phyloP scores from a whole-genome alignment of 2,797 vertebrate genomes.

The Kryptopterus vitreolus region DNA sequence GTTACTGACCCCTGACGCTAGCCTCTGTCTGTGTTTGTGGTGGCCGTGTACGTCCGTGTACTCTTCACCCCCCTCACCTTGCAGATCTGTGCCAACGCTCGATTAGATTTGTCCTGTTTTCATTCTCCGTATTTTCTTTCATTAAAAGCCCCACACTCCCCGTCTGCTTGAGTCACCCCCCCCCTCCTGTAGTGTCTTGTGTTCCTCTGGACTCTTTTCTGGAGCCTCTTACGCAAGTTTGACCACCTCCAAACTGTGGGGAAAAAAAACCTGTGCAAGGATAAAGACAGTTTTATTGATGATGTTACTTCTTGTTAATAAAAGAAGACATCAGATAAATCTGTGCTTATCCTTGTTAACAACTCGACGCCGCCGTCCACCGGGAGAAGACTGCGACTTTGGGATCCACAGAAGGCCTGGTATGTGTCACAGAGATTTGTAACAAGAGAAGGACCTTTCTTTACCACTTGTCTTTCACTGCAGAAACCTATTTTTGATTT shows the following conservation, averaged over 20 bases:
- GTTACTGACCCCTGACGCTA: conserved; percentile 54
- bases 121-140: conserved; percentile 33
- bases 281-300: conserved; percentile 85
- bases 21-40: conserved; percentile 68
- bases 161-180: conserved; percentile 57
- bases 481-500: background rate
- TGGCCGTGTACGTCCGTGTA: conserved; percentile 61
- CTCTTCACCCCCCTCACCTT: conserved; percentile 29
- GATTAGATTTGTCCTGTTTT: conserved; percentile 38
- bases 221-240: conserved; percentile 22
- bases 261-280: conserved; percentile 75
- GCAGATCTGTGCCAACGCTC: conserved; percentile 47
- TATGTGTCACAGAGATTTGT: conserved; percentile 37
- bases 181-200: conserved; percentile 43
- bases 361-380: conserved; percentile 71
- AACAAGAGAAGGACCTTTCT: conserved; percentile 16
- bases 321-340: conserved; percentile 87
- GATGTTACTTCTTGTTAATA: conserved; percentile 86
- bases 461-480: background rate
- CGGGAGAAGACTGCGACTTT: conserved; percentile 55
- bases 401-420: conserved; percentile 30
- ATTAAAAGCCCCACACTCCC: conserved; percentile 43
- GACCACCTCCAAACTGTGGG: conserved; percentile 48
- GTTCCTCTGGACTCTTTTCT: conserved; percentile 63
- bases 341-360: conserved; percentile 85